Base-by-base conservation (phyloP, 2,113 vertebrate species). In the Dissostichus mawsoni region DNA sequence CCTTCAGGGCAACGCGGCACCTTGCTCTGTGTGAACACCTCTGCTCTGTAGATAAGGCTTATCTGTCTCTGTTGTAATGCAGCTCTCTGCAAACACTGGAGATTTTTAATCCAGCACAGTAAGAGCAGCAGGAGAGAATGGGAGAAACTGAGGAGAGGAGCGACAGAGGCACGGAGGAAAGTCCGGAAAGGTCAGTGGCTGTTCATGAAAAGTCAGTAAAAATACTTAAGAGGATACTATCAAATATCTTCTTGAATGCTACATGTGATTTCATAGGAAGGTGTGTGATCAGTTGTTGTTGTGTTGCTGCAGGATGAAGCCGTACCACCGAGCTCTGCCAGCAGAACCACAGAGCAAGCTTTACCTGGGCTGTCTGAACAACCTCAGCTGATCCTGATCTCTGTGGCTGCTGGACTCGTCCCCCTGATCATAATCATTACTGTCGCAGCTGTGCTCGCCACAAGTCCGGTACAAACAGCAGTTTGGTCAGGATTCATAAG, bases 21-120 rank as follows among this genome's bases (percentile, higher is more conserved):
- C 8, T 41, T 41, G 36, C 36, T 41, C 36, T 41, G 36, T 41
- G 36, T 8, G 5, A 6, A 41, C 36, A 41, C 36, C 36, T 84
- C 48, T 74, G 79, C 67, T 68, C 76, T 62, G 36, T 41, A 72
- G 83, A 89, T 83, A 83, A 76, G 56, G 11, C 11, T 45, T 74
- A 44, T 61, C 52, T 44, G 41, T 56, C 61, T 36, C 4, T 44
- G 41, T 51, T 47, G 33, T 3, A 52, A 29, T 16, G 18, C 20
- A 36, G 47, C 17, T 45, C 56, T 68, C 41, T 12, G 7, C 45
- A 63, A 7, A 62, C 11, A 8, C 8, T 16, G 20, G 3, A 20
- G 0, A 13, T 41, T 56, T 58, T 20, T 2, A 47, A 48, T 53
- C 14, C 0, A 17, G 1, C 17, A 48, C 44, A 33, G 41, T 2